A percentile compares a stretch with the other conserved stretches of the same genome.
Conservation (phyloP, 1,140 invertebrate genomes). For the Sesamia nonagrioides region DNA sequence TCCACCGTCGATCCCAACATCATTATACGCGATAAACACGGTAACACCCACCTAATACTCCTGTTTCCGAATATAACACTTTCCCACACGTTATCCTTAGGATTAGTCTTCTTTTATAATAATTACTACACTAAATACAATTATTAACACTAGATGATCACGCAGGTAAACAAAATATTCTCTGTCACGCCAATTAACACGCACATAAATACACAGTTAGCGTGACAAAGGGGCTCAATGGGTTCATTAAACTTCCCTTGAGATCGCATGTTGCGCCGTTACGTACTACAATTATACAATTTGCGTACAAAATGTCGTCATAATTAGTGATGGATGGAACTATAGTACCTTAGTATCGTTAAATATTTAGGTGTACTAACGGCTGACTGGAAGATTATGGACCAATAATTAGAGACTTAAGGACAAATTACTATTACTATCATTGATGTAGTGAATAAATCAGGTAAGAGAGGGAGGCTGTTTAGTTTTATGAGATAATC, state of each 20-base stretch:
- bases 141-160: slow-evolving; percentile 1
- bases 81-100: neutral
- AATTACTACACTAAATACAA: neutral
- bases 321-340: slow-evolving; percentile 3
- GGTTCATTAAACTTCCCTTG: neutral
- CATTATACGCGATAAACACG: neutral
- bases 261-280: neutral
- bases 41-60: slow-evolving; percentile 5
- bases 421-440: too few species aligned
- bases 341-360: neutral
- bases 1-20: neutral
- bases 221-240: slow-evolving; percentile 24
- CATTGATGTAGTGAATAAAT: too few species aligned
- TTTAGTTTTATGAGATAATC: too few species aligned
- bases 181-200: slow-evolving; percentile 1
- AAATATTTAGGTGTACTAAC: neutral
- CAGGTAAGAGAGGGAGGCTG: too few species aligned
- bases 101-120: neutral
- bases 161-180: slow-evolving; percentile 17
- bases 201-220: neutral
- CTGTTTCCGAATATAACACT: neutral
- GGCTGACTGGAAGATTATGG: neutral
- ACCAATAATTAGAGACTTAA: neutral
- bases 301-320: slow-evolving; percentile 3
- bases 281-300: slow-evolving; percentile 15